Conservation (phyloP, 1,140 invertebrate species). For the Drosophila athabasca region DNA sequence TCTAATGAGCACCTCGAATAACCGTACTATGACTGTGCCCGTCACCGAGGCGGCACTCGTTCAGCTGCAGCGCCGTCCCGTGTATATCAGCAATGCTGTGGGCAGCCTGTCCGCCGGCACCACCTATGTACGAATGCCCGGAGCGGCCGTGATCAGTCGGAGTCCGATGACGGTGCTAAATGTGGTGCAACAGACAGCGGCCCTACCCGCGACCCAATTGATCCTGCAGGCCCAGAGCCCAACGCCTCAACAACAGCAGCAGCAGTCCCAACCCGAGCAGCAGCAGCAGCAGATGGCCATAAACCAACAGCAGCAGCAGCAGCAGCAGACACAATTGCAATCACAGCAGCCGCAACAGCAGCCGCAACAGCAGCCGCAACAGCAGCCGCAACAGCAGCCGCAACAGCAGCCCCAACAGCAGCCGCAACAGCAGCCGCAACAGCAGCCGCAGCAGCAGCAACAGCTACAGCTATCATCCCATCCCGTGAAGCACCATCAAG, state of each 20-base stretch:
- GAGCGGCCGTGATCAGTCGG: constrained; percentile 71
- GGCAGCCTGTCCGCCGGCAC: constrained; percentile 61
- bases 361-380: constrained; percentile 14
- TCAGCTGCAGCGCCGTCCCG: constrained; percentile 76
- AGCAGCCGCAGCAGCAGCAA: constrained; percentile 30
- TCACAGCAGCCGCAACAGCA: constrained; percentile 8
- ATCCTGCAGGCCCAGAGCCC: constrained; percentile 62
- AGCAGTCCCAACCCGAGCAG: constrained; percentile 6
- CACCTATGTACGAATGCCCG: constrained; percentile 75
- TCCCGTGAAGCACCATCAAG: constrained; percentile 8
- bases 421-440: constrained; percentile 13
- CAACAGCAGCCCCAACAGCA: no score
- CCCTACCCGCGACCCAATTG: constrained; percentile 64
- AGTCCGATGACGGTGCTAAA: constrained; percentile 81
- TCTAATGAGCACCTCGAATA: constrained; percentile 71
- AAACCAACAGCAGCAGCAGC: constrained; percentile 46
- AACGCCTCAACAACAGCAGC: constrained; percentile 29
- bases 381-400: constrained; percentile 28
- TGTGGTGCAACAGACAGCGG: constrained; percentile 71
- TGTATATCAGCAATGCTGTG: constrained; percentile 78
- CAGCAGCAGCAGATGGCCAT: constrained; percentile 21
- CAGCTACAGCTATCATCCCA: constrained; percentile 11
- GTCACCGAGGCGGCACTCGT: constrained; percentile 75
- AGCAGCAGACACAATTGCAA: constrained; percentile 15
- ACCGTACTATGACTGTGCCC: constrained; percentile 69